phyloP scores from a whole-genome alignment of 2,888 invertebrate species.

The Meganola albula region DNA sequence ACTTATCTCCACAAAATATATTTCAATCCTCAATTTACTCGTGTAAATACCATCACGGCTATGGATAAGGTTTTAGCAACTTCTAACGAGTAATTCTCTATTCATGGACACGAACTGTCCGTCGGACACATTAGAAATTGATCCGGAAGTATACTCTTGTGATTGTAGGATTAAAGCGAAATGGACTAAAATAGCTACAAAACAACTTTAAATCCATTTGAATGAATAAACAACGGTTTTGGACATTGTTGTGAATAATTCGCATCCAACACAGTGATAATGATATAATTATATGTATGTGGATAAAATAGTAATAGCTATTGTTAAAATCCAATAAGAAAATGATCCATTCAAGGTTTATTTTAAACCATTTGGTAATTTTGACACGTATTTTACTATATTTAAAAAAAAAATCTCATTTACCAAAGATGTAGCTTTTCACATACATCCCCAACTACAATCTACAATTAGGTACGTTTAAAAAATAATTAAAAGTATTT shows the following conservation, averaged over 20 bases:
- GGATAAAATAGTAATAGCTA: too few relatives aligned
- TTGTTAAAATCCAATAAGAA: too few relatives aligned
- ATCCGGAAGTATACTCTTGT: conserved; percentile 53
- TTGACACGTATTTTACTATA: too few relatives aligned
- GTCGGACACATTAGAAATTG: conserved; percentile 53
- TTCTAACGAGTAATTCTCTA: conserved; percentile 39
- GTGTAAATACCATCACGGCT: conserved; percentile 15
- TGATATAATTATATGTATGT: too few relatives aligned
- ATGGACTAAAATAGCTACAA: conserved; percentile 40
- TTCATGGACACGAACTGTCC: conserved; percentile 65
- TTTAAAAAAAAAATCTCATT: too few relatives aligned
- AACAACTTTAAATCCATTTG: conserved; percentile 29
- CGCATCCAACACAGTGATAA: too few relatives aligned
- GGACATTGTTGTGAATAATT: neutral
- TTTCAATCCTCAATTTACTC: conserved; percentile 35
- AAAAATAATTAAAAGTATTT: too few relatives aligned
- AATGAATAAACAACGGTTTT: conserved; percentile 25
- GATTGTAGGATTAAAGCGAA: conserved; percentile 54
- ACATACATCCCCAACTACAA: too few relatives aligned
- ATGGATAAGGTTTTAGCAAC: conserved; percentile 18
- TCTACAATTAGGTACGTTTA: too few relatives aligned
- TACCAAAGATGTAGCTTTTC: too few relatives aligned
- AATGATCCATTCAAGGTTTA: too few relatives aligned
- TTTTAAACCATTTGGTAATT: too few relatives aligned
- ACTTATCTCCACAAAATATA: conserved; percentile 52